Base-by-base conservation (phyloP, 2,113 vertebrate species). In the Plectropomus leopardus region DNA sequence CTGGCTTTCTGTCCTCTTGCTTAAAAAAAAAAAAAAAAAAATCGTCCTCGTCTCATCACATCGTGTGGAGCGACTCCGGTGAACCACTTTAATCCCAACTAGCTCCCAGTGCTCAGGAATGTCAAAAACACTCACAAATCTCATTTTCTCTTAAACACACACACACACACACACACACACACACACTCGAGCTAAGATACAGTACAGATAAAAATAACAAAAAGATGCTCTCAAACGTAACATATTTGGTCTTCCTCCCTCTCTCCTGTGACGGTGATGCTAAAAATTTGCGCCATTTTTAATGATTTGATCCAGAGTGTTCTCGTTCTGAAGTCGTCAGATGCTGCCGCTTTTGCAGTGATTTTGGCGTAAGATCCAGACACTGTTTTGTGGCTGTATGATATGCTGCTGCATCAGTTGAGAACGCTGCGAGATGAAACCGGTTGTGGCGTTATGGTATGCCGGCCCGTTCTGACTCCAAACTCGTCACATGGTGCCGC, bases 81-180 rank as follows among this genome's bases (percentile, higher is more conserved):
- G 3, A 66, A 67, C 85, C 80, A 82, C 80, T 32, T 59, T 0
- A 66, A 68, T 47, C 83, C 80, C 88, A 78, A 61, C 59, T 17
- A 45, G 55, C 67, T 88, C 83, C 88, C 88, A 68, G 73, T 58
- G 71, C 63, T 82, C 80, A 2, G 86, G 83, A 88, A 90, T 86
- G 86, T 84, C 21, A 28, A 59, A 67, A 68, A 85, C 23, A 44
- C 30, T 40, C 63, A 40, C 47, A 34, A 26, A 44, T 48, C 45
- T 36, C 17, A 23, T 47, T 24, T 63, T 34, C 59, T 71, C 74
- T 36, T 19, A 50, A 15, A 63, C 67, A 50, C 74, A 60, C 40
- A 61, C 28, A 60, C 57, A 30, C 53, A 40, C 16, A 58, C 59
- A 66, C 59, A 50, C 74, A 60, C 40, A 61, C 28, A 60, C 57